A percentile compares a stretch with the other conserved stretches of the same genome.
phyloP scores from a whole-genome alignment of 2,797 vertebrate species.

The Rousettus madagascariensis region DNA sequence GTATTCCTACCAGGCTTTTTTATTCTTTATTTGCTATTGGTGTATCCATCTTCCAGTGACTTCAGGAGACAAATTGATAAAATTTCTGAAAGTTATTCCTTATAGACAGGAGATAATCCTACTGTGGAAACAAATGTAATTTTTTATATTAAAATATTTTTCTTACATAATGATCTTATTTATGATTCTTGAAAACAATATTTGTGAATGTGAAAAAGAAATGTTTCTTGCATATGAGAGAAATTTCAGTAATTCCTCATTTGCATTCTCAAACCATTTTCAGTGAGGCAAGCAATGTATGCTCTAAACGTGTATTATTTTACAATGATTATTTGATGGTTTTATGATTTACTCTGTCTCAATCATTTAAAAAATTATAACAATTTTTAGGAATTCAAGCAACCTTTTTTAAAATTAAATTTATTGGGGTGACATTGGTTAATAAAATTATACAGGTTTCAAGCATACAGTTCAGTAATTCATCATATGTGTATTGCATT shows the following conservation, averaged over 20 bases:
- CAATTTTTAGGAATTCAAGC: neutral
- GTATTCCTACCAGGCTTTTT: neutral
- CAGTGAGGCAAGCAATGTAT: neutral
- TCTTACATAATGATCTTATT: slow-evolving; percentile 30
- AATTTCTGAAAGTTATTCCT: slow-evolving; percentile 42
- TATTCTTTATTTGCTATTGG: slow-evolving; percentile 39
- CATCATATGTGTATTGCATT: too few relatives aligned
- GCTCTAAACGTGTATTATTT: neutral
- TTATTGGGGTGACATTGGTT: too few relatives aligned
- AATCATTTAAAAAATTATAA: slow-evolving; percentile 27
- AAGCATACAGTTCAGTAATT: too few relatives aligned
- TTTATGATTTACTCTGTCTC: neutral
- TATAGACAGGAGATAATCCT: neutral
- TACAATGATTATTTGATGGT: neutral
- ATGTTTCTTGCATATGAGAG: neutral
- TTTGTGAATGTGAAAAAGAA: slow-evolving; percentile 1
- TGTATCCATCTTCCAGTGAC: neutral
- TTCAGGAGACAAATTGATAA: slow-evolving; percentile 31
- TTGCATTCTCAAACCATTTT: slow-evolving; percentile 21
- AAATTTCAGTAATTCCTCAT: slow-evolving; percentile 40
- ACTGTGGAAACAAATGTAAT: slow-evolving; percentile 32
- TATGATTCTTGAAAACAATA: slow-evolving; percentile 43
- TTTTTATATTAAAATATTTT: slow-evolving; percentile 46
- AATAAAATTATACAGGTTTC: too few relatives aligned
- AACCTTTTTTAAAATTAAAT: neutral